These are phyloP conservation scores for Aporophyla lueneburgensis DNA, from an alignment of 2,888 invertebrate genomes.

Conservation along the genomic window DNA sequence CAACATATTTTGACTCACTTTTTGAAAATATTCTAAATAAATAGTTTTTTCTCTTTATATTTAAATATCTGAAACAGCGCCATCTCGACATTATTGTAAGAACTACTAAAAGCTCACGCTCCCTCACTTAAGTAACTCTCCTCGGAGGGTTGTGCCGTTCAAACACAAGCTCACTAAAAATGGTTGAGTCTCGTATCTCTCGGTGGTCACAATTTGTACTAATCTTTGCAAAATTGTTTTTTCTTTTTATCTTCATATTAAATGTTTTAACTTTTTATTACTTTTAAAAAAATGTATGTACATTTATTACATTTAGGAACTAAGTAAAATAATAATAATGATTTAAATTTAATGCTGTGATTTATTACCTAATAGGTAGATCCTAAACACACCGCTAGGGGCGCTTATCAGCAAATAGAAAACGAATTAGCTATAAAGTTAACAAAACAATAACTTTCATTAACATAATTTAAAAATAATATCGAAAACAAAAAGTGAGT, in stretches of 20 bases:
- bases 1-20: neutral
- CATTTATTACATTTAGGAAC: no score
- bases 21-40: neutral
- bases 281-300: neutral
- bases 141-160: conserved; percentile 57
- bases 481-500: conserved; percentile 20
- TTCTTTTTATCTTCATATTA: no score
- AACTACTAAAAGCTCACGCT: conserved; percentile 56
- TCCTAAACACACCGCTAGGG: conserved; percentile 32
- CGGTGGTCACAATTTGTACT: conserved; percentile 18
- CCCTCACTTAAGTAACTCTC: conserved; percentile 67
- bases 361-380: conserved; percentile 2
- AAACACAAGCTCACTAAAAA: conserved; percentile 52
- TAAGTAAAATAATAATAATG: neutral
- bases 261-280: neutral
- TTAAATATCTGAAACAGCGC: conserved; percentile 64
- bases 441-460: conserved; percentile 20
- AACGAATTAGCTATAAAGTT: conserved; percentile 1
- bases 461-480: conserved; percentile 33
- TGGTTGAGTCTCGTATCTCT: conserved; percentile 32
- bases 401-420: conserved; percentile 30
- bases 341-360: neutral
- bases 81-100: conserved; percentile 69
- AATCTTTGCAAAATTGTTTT: neutral
- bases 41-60: neutral